phyloP scores from a whole-genome alignment of 2,888 invertebrate genomes.

The Eueremaeus valkanovi region DNA sequence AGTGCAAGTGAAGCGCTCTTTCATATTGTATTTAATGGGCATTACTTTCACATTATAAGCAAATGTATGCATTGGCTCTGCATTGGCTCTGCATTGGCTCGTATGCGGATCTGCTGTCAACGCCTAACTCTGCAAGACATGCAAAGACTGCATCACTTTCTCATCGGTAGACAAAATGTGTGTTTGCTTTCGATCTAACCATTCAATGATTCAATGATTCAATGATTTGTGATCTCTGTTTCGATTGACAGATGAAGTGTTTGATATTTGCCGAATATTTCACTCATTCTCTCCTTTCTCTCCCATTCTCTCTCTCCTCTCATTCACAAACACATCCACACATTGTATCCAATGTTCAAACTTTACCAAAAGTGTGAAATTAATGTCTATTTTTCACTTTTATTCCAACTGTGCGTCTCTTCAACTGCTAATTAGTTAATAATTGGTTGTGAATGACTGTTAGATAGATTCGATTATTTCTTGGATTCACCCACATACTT shows the following conservation, averaged over 20 bases:
- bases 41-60: conserved; percentile 19
- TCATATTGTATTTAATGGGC: conserved; percentile 10
- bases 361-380: not conserved
- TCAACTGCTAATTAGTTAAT: not conserved
- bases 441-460: not conserved
- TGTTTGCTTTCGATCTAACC: conserved; percentile 33
- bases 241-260: not conserved
- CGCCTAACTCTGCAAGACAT: conserved; percentile 15
- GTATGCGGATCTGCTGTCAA: conserved; percentile 39
- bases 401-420: not conserved
- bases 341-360: not conserved
- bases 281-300: not conserved
- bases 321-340: no score
- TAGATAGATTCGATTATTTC: not conserved
- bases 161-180: not conserved
- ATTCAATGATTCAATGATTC: conserved; percentile 20
- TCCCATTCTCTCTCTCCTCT: not conserved
- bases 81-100: conserved; percentile 33
- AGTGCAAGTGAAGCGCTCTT: conserved; percentile 9
- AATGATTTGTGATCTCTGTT: conserved; percentile 17
- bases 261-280: conserved; percentile 16
- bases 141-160: conserved; percentile 1
- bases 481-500: not conserved
- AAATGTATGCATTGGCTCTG: conserved; percentile 37
- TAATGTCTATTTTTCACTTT: not conserved